A percentile compares a stretch with the other conserved stretches of the same genome.
phyloP scores from a whole-genome alignment of 2,113 vertebrate species.

The Cottus gobio region DNA sequence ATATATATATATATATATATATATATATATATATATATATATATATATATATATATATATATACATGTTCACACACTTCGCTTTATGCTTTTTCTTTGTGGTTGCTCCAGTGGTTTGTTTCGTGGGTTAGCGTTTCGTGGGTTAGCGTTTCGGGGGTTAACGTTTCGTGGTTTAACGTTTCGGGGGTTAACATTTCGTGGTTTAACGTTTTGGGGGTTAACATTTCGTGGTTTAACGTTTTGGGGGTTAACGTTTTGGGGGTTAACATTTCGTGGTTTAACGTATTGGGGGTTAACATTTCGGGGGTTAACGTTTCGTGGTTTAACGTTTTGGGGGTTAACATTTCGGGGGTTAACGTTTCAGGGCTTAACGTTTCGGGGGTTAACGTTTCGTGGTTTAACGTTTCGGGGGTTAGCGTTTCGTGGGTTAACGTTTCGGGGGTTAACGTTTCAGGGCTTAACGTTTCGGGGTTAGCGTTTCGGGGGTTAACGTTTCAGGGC shows the following conservation, averaged over 20 bases:
- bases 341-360: constrained; percentile 6
- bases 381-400: constrained; percentile 13
- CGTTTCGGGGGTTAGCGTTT: constrained; percentile 5
- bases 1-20: too few species aligned
- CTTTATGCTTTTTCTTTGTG: too few species aligned
- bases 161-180: background rate
- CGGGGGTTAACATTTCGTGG: constrained; percentile 5
- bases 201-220: constrained; percentile 13
- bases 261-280: too few species aligned
- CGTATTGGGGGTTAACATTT: constrained; percentile 7
- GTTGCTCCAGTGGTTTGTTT: background rate
- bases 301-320: background rate
- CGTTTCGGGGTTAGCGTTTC: too few species aligned
- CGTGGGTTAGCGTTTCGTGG: constrained; percentile 3
- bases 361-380: too few species aligned
- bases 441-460: constrained; percentile 18
- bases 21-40: too few species aligned
- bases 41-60: too few species aligned
- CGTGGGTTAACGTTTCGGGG: background rate
- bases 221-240: background rate
- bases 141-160: constrained; percentile 7
- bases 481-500: constrained; percentile 11
- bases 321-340: constrained; percentile 9
- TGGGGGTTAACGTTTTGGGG: constrained; percentile 7
- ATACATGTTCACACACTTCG: too few species aligned